Evolutionary conservation across 1,140 invertebrate species (phyloP).

Genomic region (Dinothrombium tinctorium): DNA sequence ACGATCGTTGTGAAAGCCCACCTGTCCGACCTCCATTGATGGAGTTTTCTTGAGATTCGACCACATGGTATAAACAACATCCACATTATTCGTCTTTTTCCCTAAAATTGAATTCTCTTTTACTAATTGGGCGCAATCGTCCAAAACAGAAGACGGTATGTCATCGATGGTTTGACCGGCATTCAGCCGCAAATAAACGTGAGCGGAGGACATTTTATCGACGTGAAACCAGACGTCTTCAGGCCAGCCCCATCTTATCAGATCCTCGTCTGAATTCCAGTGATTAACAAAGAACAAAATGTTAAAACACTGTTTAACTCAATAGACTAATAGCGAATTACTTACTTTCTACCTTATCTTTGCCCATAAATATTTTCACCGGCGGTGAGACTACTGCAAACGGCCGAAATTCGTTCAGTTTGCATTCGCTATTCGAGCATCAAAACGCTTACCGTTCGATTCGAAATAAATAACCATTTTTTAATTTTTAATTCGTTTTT

Average conservation of each 20-base stretch:
- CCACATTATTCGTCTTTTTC: constrained; percentile 88
- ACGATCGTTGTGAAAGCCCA: constrained; percentile 79
- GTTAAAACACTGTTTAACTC: too few relatives aligned
- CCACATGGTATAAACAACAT: constrained; percentile 97
- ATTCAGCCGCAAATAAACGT: constrained; percentile 75
- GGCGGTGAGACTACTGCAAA: neutral
- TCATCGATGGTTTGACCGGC: constrained; percentile 87
- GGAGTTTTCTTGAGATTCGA: constrained; percentile 87
- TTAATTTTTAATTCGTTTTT: too few relatives aligned
- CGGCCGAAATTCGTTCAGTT: too few relatives aligned
- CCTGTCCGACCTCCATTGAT: constrained; percentile 83
- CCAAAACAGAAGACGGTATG: constrained; percentile 64
- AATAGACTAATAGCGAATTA: too few relatives aligned
- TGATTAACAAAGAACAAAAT: too few relatives aligned
- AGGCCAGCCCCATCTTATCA: constrained; percentile 97
- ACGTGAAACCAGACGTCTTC: constrained; percentile 99
- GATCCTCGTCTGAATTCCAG: too few relatives aligned
- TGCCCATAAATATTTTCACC: constrained; percentile 34
- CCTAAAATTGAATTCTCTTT: constrained; percentile 81
- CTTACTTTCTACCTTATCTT: constrained; percentile 41
- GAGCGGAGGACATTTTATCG: constrained; percentile 86
- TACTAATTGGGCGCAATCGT: constrained; percentile 91
- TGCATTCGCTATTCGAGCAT: too few relatives aligned
- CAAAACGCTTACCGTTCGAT: too few relatives aligned
- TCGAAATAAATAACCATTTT: constrained; percentile 6